A percentile compares a stretch with the other conserved stretches of the same genome.
Evolutionary conservation across 2,888 invertebrate genomes (phyloP).

Genomic region (Troglohyphantes excavatus): DNA sequence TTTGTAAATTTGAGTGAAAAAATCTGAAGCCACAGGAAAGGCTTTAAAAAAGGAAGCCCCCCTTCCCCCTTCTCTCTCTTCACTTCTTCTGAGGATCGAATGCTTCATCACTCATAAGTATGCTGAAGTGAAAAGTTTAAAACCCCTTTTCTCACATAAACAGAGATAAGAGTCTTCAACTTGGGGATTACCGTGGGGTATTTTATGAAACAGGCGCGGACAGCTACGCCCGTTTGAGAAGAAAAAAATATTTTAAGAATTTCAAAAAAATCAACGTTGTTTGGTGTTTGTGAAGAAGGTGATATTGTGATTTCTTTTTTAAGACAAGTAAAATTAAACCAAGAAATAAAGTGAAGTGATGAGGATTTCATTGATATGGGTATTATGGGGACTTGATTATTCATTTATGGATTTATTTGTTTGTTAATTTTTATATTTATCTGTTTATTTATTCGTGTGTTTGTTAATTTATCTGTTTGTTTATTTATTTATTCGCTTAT

Average conservation of each 20-base stretch:
- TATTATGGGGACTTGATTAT: neutral
- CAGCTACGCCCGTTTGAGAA: neutral
- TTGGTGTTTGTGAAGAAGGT: neutral
- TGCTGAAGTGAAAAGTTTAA: conserved; percentile 46
- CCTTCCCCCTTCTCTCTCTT: neutral
- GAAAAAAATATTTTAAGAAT: neutral
- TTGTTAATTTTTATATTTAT: neutral
- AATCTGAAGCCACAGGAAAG: neutral
- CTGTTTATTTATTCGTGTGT: neutral
- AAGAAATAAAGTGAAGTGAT: neutral
- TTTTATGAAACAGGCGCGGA: conserved; percentile 22
- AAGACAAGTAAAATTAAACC: neutral
- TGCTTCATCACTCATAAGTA: conserved; percentile 46
- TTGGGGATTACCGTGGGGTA: conserved; percentile 31
- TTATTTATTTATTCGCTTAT: neutral
- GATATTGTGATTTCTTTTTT: neutral
- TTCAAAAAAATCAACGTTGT: neutral
- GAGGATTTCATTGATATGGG: neutral
- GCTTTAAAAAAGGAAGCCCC: neutral
- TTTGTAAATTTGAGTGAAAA: conserved; percentile 23
- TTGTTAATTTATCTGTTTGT: neutral
- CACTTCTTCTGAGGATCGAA: neutral
- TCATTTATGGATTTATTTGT: neutral
- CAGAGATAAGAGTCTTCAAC: conserved; percentile 33
- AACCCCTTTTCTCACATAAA: conserved; percentile 35